Base-by-base conservation (phyloP, 2,888 invertebrate genomes). In the Eucriotettix oculatus region DNA sequence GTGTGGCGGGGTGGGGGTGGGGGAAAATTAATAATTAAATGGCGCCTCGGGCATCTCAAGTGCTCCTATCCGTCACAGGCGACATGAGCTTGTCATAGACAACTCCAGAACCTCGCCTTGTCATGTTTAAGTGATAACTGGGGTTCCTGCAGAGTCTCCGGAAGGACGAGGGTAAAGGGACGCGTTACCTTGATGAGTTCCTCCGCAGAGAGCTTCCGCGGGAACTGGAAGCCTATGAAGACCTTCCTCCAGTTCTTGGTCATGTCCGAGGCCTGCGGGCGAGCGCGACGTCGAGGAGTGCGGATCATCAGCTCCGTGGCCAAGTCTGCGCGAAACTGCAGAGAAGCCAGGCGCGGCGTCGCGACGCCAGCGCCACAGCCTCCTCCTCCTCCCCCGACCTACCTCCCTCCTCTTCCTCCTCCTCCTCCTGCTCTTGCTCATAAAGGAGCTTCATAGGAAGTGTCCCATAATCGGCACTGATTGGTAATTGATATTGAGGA, bases 241-340 rank as follows among this genome's bases (percentile, higher is more conserved):
- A 75, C 72, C 65, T 74, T 75, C 56, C 72, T 73, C 77, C 76
- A 77, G 64, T 74, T 73, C 61, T 74, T 73, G 56, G 72, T 72
- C 63, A 72, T 69, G 48, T 48, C 48, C 14, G 48, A 12, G 12
- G 48, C 14, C 48, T 48, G 2, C 3, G 12, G 48, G 12, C 14
- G 48, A 2, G 14, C 14, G 48, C 48, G 48, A n/a, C 48, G 48
- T 29, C 29, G 29, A n/a, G 48, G 48, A 9, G 48, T 2, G 2
- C 48, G 1, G 14, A 48, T n/a, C 48, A 48, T 48, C 48, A 29
- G 29, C 29, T 29, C 29, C n/a, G 14, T 12, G 48, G 48, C 48
- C 5, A 12, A n/a, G 48, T 48, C 48, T 48, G 48, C 14, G 14
- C 48, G 12, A 9, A 14, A 48, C 48, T 48, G 48, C 12, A n/a